Evolutionary conservation across 2,888 invertebrate species (phyloP), one percentile per base, ranked within the genome.

Genomic region (Tiphia femorata): DNA sequence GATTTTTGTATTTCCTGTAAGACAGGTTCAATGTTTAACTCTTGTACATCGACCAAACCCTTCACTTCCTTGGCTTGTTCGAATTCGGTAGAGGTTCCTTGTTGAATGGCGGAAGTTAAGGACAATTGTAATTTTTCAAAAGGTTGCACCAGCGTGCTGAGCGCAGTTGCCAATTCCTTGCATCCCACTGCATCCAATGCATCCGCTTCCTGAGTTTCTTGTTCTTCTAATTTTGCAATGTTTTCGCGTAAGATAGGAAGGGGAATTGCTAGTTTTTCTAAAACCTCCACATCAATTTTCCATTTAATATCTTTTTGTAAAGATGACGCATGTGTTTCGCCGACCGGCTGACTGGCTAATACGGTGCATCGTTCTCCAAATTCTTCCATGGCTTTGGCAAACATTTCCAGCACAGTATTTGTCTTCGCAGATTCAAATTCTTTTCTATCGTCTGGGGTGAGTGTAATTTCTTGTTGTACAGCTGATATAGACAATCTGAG

Each of bases 331-430:
- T 47, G 42, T 1, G 27, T 10, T 8, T 50, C 41, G 2, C 42
- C 7, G 10, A 52, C 49, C 16, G 37, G 46, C 8, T 57, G 44
- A 7, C 16, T 43, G 6, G 46, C 23, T 10, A 42, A 33, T 0
- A 16, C 46, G 0, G 47, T 51, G 21, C 56, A 62, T 2, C 47
- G 29, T 38, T 54, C 42, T 23, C 53, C 53, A 1, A 62, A 44
- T 5, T 62, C 37, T 40, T 62, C 48, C 0, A 64, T 17, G 3
- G 53, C 50, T n/a, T 53, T 52, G 1, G 86, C 86, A 10, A 87
- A 72, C 3, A 82, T 80, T 48, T 83, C 77, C 25, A 85, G 63
- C 4, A 84, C 64, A n/a, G 70, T 65, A 12, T 68, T 37, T 27
- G 58, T 62, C 10, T 67, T 56, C 5, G 46, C 53, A 1, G 5